Evolutionary conservation across 2,888 invertebrate species (phyloP), one percentile per base, ranked within the genome.

Genomic region (Sinodicranocentrus sp.): DNA sequence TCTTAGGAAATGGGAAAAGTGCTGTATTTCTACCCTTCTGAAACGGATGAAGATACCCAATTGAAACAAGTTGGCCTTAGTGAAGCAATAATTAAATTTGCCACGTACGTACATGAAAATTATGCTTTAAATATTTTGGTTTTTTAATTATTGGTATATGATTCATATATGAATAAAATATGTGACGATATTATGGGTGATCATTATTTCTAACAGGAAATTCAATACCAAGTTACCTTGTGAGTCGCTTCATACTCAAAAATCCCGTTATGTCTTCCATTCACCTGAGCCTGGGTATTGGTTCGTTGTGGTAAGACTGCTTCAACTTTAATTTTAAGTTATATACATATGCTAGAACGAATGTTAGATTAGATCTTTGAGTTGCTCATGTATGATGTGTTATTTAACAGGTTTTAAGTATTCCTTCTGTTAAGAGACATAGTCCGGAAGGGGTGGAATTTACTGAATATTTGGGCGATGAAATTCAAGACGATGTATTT

Each of bases 51-150:
- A 21, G 97, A 98, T 90, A 94, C 94, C 5, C 95, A 97, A 91
- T 95, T 98, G 89, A 97, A 95, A 91, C 95, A 96, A 91, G 95
- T 98, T 87, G 98, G 99, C 1, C 92, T 99, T 54, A 96, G 97
- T 90, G 98, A 98, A 92, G 98, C 98, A 44, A 95, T 98, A 75
- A 95, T 98, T 65, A 96, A 97, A 90, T 99, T 99, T 91, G 95
- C 98, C 89, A 94, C 95, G 97, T 98, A 93, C 93, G 93, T 89
- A n/a, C 19, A 25, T 23, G 3, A 54, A 57, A 5, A 43, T 65
- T 65, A 10, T 39, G 19, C 48, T 44, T 21, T 26, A 28, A 26
- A n/a, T 44, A 23, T 15, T 17, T 68, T 43, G 23, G 13, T 39
- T n/a, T n/a, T n/a, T n/a, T n/a, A n/a, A n/a, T n/a, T n/a, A n/a